Evolutionary conservation across 2,888 invertebrate genomes (phyloP), one percentile per base, ranked within the genome.

Genomic region (Drosophila prolongata): DNA sequence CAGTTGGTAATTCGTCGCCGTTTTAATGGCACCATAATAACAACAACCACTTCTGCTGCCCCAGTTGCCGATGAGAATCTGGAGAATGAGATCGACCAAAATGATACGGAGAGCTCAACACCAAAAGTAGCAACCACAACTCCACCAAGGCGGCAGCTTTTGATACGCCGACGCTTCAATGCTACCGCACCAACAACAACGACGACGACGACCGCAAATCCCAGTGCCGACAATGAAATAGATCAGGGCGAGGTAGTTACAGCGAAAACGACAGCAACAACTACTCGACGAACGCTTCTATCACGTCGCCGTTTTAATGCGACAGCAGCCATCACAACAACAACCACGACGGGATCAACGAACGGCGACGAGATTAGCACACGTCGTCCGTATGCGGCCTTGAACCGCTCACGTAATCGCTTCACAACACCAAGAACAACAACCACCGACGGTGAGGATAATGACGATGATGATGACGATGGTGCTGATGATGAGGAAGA

Each of bases 391-490:
- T 79, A 77, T 9, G 67, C 58, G 35, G 44, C 60, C 44, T 47
- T 85, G 43, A 82, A 70, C 40, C 77, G 87, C 8, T 69, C 71
- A 54, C 77, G 77, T 58, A 71, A 47, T 47, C 78, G 76, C 6
- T 75, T 64, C 19, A 47, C 71, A 54, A 59, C 40, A 56, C 68
- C 40, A 38, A 49, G 49, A 42, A 53, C 62, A 34, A 44, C 74
- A 24, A 65, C 71, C 14, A 42, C 37, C 8, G 50, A 49, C 34
- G 61, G 46, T 24, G 34, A 9, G n/a, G 52, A 40, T 38, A 37
- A 53, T n/a, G 53, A 40, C 10, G 77, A 69, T 3, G 47, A 47
- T 35, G 19, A 52, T 13, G 56, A 73, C 13, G 35, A 49, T 3
- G 59, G 40, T 1, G 10, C 35, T 38, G 38, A 68, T 38, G 24